These are phyloP conservation scores for Synanthedon tipuliformis DNA, from an alignment of 2,888 invertebrate genomes.

Conservation along the genomic window DNA sequence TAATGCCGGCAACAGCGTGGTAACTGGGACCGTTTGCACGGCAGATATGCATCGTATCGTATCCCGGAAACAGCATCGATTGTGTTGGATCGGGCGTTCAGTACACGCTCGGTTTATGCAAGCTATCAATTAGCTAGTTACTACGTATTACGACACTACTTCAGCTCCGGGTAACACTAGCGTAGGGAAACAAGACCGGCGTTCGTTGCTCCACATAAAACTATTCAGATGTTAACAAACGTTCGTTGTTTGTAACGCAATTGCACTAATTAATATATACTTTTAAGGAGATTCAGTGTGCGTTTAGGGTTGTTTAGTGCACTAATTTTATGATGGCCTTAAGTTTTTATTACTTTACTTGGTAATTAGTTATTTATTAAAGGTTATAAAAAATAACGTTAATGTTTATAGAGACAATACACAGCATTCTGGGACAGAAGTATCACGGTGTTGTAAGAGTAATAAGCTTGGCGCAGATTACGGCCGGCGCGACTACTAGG, in stretches of 20 bases:
- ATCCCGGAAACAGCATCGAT: conserved; percentile 48
- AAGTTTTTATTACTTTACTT: neutral
- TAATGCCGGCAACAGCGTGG: neutral
- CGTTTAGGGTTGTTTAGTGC: neutral
- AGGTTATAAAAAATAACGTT: neutral
- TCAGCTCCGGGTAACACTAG: conserved; percentile 16
- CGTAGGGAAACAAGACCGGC: conserved; percentile 35
- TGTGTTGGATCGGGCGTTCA: conserved; percentile 32
- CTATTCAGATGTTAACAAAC: conserved; percentile 24
- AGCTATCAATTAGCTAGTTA: conserved; percentile 58
- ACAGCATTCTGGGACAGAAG: conserved; percentile 6
- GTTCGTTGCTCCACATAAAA: conserved; percentile 29
- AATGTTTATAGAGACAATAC: neutral
- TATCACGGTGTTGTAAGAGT: conserved; percentile 20
- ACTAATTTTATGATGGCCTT: neutral
- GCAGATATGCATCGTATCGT: conserved; percentile 28
- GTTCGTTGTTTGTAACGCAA: conserved; percentile 22
- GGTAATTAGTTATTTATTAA: neutral
- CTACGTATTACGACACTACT: conserved; percentile 49
- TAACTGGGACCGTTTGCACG: neutral
- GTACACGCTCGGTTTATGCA: conserved; percentile 48
- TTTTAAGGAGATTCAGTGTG: neutral
- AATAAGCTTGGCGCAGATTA: conserved; percentile 20
- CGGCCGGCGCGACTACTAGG: conserved; percentile 2
- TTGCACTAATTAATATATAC: conserved; percentile 15